Evolutionary conservation across 92 coral and sea anemone species (phyloP).

Genomic region (Palythoa caribaeorum): DNA sequence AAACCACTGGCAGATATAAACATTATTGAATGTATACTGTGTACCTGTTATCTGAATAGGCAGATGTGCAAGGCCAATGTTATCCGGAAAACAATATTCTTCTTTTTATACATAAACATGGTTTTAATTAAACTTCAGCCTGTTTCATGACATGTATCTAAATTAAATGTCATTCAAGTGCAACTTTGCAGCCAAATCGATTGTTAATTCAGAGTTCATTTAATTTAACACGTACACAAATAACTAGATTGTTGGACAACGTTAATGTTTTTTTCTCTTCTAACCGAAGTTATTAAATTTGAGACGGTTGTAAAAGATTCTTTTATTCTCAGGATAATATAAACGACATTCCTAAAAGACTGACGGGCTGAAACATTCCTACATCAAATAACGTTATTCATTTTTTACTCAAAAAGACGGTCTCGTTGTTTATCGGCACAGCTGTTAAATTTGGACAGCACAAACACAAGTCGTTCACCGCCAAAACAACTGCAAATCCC

Average conservation of each 20-base stretch:
- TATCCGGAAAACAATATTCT: not conserved
- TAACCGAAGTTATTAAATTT: not conserved
- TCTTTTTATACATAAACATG: not conserved
- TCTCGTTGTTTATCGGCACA: not conserved
- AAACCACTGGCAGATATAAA: not conserved
- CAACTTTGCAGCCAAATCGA: not conserved
- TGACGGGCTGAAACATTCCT: not conserved
- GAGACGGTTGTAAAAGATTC: not conserved
- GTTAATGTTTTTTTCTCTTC: not conserved
- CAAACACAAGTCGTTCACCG: not conserved
- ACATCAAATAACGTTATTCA: not conserved
- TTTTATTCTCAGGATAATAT: not conserved
- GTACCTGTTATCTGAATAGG: not conserved
- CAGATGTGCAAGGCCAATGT: not conserved
- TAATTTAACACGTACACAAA: not conserved
- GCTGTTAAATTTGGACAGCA: not conserved
- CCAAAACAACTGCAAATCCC: not conserved
- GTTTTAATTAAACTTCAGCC: constrained; percentile 4
- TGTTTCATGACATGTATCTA: not conserved
- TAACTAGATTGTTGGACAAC: not conserved
- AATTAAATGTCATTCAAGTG: not conserved
- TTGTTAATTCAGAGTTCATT: not conserved
- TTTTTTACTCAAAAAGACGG: not conserved
- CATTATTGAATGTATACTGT: not conserved
- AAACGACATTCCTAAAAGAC: not conserved